These are phyloP conservation scores for Gastrophryne carolinensis DNA, from an alignment of 2,797 vertebrate species.

Conservation along the genomic window DNA sequence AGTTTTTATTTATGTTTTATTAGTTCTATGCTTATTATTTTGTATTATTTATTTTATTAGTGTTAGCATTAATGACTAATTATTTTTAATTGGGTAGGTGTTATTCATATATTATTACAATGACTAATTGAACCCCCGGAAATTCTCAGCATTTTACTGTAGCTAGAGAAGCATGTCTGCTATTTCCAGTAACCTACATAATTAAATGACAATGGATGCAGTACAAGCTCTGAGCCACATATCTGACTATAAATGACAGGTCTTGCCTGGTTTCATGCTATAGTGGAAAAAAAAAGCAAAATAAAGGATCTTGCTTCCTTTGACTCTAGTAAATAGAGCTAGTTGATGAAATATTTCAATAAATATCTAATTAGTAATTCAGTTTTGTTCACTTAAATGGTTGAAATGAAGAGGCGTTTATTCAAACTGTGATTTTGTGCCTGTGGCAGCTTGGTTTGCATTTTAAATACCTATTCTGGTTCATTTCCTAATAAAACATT, in stretches of 20 bases:
- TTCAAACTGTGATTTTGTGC: constrained; percentile 19
- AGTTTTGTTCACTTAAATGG: constrained; percentile 27
- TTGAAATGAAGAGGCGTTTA: constrained; percentile 22
- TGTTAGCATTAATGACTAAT: no score
- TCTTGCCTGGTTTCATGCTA: neutral
- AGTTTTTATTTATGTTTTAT: no score
- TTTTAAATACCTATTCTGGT: constrained; percentile 4
- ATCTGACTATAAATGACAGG: neutral
- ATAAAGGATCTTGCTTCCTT: neutral
- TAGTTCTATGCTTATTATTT: no score
- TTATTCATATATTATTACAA: no score
- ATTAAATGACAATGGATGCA: neutral
- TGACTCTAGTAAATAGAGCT: constrained; percentile 3
- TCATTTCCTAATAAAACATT: neutral
- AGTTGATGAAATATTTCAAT: constrained; percentile 24
- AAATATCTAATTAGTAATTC: constrained; percentile 38
- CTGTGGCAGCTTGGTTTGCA: constrained; percentile 9
- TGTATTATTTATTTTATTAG: no score
- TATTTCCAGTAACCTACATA: neutral
- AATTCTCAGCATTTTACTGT: neutral
- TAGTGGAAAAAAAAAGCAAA: neutral
- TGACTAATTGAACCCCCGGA: neutral
- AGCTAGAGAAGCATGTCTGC: neutral
- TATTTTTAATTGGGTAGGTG: no score
- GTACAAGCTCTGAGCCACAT: neutral